Base-by-base conservation (phyloP, 2,888 invertebrate genomes). In the Stictocephala bisonia region DNA sequence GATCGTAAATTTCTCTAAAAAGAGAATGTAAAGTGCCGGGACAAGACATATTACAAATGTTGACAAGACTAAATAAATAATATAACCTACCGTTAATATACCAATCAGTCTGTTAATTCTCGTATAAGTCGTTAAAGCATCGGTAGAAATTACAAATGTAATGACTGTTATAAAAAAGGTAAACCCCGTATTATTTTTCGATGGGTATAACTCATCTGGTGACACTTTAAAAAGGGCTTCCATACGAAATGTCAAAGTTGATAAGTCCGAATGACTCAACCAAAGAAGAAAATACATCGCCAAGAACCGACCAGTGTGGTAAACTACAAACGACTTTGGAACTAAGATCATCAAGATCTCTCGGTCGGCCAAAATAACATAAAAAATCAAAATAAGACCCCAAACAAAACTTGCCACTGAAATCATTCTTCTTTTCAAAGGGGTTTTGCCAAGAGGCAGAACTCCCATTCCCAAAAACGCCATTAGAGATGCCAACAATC, bases 381-480 rank as follows among this genome's bases (percentile, higher is more conserved):
- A 1, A 0, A 44, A 2, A 2, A 64, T 20, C 13, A 64, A 24
- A 26, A 2, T 3, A 40, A 18, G 20, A 11, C 60, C 13, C 15
- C 44, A 64, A 22, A 64, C 3, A 40, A 44, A 41, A 26, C 64
- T 64, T 18, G 27, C 18, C 3, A 15, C 20, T 22, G 41, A 44
- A 3, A 64, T 13, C 15, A 41, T 7, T 27, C 41, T 24, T 26
- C 15, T 41, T 20, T 22, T 41, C n/a, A 44, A 2, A 1, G 64
- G 64, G 64, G 24, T 26, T 27, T 27, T 26, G 22, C 15, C 26
- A 2, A 64, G 13, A 7, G 64, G 64, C 24, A 64, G 41, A 64
- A 64, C 13, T 6, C 64, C 64, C 13, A 64, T 2, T 3, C 64
- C 64, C 41, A 44, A n/a, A 4, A 64, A 6, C n/a, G 7, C 13